Evolutionary conservation across 2,113 vertebrate genomes (phyloP).

Genomic region (Cynopterus brachyotis): DNA sequence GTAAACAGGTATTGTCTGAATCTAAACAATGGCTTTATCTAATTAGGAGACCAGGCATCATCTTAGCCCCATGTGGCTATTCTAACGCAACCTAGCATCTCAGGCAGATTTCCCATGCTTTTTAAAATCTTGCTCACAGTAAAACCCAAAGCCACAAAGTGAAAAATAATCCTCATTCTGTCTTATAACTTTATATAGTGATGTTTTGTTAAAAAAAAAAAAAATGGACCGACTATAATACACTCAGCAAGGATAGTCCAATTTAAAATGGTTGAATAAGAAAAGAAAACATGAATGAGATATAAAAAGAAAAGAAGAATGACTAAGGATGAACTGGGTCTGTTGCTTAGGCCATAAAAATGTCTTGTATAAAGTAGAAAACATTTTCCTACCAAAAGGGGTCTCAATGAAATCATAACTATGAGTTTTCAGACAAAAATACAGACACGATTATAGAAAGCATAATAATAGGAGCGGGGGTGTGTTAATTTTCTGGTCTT

Average conservation of each 20-base stretch:
- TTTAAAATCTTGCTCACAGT: conserved; percentile 65
- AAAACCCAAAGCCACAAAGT: background rate
- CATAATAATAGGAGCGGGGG: background rate
- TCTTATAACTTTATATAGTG: conserved; percentile 29
- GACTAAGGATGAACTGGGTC: conserved; percentile 46
- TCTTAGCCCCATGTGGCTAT: conserved; percentile 71
- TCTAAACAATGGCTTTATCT: conserved; percentile 87
- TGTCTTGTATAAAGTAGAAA: conserved; percentile 21
- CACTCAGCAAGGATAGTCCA: conserved; percentile 17
- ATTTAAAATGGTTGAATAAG: conserved; percentile 19
- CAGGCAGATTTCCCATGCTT: conserved; percentile 57
- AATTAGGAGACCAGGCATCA: conserved; percentile 84
- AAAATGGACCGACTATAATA: background rate
- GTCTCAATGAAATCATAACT: background rate
- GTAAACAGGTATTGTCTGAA: conserved; percentile 85
- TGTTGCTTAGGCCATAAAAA: conserved; percentile 45
- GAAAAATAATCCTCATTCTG: conserved; percentile 50
- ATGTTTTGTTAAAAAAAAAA: background rate
- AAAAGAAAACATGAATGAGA: conserved; percentile 51
- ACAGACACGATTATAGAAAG: conserved; percentile 28
- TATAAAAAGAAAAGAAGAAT: conserved; percentile 27
- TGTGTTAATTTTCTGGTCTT: conserved; percentile 39
- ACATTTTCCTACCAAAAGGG: conserved; percentile 10
- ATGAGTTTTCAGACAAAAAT: conserved; percentile 28
- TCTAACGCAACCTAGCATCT: conserved; percentile 60